A percentile compares a stretch with the other conserved stretches of the same genome.
Evolutionary conservation across 2,797 vertebrate genomes (phyloP).

Genomic region (Spheniscus humboldti): DNA sequence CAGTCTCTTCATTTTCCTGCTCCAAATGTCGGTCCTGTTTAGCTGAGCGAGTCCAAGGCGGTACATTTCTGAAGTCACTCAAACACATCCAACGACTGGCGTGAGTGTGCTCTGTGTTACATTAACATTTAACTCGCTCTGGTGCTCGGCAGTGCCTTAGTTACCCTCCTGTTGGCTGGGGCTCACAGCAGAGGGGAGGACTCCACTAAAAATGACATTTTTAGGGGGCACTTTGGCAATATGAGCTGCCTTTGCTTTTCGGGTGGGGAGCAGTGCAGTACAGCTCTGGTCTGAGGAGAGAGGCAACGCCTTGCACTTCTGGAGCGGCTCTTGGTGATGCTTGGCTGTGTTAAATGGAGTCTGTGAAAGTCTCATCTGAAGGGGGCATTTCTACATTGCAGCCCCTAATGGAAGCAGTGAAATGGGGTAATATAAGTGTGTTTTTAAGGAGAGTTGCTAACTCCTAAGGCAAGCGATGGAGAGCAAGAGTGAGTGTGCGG

Average conservation of each 20-base stretch:
- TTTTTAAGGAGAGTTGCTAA: neutral
- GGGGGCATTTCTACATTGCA: neutral
- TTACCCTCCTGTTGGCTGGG: neutral
- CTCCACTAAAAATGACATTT: neutral
- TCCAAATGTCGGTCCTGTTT: neutral
- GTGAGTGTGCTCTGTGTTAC: neutral
- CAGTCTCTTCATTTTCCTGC: neutral
- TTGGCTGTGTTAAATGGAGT: neutral
- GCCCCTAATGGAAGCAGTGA: neutral
- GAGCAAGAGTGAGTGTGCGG: neutral
- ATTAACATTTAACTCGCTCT: neutral
- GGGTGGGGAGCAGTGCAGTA: neutral
- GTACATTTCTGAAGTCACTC: neutral
- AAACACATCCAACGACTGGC: neutral
- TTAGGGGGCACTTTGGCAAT: neutral
- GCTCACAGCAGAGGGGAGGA: neutral
- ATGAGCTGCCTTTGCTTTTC: neutral
- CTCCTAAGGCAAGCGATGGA: neutral
- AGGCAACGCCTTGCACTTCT: neutral
- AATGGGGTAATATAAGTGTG: neutral
- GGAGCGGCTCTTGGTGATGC: neutral
- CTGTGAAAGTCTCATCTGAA: neutral
- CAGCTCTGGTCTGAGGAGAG: neutral
- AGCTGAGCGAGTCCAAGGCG: neutral
- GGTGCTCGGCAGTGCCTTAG: neutral